Evolutionary conservation across 2,797 vertebrate species (phyloP), one percentile per base, ranked within the genome.

Genomic region (Alcedo quadribrachys): DNA sequence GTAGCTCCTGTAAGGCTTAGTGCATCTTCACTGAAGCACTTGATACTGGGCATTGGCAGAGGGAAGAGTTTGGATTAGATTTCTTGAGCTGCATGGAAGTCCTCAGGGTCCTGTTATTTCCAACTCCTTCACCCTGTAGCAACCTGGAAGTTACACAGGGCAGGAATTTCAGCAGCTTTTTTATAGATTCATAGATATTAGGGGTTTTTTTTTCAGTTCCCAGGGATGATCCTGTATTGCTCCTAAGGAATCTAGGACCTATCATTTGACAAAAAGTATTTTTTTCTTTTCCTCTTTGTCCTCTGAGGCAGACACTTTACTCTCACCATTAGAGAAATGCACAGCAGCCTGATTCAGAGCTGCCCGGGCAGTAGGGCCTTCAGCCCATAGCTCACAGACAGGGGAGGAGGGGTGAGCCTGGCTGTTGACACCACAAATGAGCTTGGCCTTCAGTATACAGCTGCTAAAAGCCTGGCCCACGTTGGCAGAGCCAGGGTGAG

Each of bases 101-200:
- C 80, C 51, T 85, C 46, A 28, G 62, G 13, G 81, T 62, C 55
- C 81, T 95, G 85, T 93, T 95, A 92, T 76, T 92, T 93, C 76
- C 80, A 78, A 3, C 43, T 68, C 54, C 40, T 91, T 87, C 32
- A 62, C 42, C 62, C 53, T 17, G 8, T 73, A 73, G 66, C 73
- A 90, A 27, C 53, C n/a, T 92, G 75, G 30, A 90, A 89, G 80
- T 85, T 87, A 40, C 0, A 54, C 13, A 78, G 58, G 57, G 58
- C 73, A 85, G 69, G 81, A 83, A 71, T 89, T 87, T 65, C 32
- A 83, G 58, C 81, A 61, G n/a, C 13, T 80, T 67, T 33, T 33
- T 33, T 7, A 33, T 33, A 33, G 32, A 33, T 33, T 33, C 32
- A 33, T 33, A 33, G 32, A 33, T 33, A 33, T 33, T 33, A 33